These are phyloP conservation scores for Onychorhynchus coronatus DNA, from an alignment of 2,113 vertebrate species.

Conservation along the genomic window DNA sequence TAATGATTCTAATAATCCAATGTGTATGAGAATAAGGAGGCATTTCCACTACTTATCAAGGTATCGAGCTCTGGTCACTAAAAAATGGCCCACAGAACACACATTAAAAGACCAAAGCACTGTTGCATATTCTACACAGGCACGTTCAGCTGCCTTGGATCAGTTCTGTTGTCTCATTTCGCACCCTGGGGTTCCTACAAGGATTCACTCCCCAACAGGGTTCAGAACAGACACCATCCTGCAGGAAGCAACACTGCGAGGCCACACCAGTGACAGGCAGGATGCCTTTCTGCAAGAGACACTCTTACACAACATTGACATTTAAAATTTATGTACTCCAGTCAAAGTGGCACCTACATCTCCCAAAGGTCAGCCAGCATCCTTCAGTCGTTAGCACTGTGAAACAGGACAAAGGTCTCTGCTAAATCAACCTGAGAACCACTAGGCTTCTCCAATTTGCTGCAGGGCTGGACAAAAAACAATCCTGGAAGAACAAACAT, in stretches of 20 bases:
- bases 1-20: background rate
- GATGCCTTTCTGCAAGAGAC: background rate
- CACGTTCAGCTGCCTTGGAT: background rate
- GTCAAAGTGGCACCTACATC: background rate
- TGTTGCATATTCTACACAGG: background rate
- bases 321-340: background rate
- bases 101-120: background rate
- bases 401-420: background rate
- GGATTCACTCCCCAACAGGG: background rate
- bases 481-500: background rate
- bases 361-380: background rate
- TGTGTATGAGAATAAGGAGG: background rate
- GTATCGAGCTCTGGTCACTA: background rate
- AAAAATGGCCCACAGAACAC: background rate
- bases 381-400: background rate
- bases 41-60: background rate
- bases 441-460: background rate
- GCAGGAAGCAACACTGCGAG: background rate
- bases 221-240: background rate
- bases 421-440: background rate
- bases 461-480: background rate
- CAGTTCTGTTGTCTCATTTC: background rate
- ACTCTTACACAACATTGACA: background rate
- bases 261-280: background rate
- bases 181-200: background rate